These are phyloP conservation scores for Zophobas morio DNA, from an alignment of 1,140 invertebrate species.

Conservation along the genomic window DNA sequence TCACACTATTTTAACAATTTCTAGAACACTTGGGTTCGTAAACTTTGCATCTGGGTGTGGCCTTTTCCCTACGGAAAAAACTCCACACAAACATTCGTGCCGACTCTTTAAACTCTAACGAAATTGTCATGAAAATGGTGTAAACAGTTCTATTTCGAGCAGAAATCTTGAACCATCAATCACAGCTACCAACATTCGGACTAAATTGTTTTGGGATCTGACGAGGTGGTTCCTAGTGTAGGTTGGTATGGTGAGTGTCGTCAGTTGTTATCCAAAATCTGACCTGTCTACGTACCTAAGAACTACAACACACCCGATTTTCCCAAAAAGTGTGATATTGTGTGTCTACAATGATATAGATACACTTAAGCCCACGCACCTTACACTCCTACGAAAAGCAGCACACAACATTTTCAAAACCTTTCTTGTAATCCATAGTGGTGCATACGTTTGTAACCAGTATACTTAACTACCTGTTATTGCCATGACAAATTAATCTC, in stretches of 20 bases:
- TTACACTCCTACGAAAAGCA: not conserved
- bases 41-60: no score
- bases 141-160: constrained; percentile 3
- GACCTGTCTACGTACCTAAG: constrained; percentile 31
- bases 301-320: constrained; percentile 36
- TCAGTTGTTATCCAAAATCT: constrained; percentile 25
- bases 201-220: constrained; percentile 18
- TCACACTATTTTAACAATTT: not conserved
- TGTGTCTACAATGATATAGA: constrained; percentile 11
- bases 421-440: no score
- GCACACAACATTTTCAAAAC: no score
- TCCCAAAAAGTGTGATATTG: constrained; percentile 23
- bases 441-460: no score
- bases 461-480: no score
- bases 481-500: no score
- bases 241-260: constrained; percentile 30
- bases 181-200: constrained; percentile 9
- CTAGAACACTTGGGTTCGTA: no score
- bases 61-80: no score
- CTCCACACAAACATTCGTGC: no score
- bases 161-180: not conserved
- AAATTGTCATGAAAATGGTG: not conserved
- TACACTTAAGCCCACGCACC: not conserved
- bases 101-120: no score
- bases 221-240: constrained; percentile 32